Conservation (phyloP, 2,888 invertebrate species). For the Lithophane leautieri region DNA sequence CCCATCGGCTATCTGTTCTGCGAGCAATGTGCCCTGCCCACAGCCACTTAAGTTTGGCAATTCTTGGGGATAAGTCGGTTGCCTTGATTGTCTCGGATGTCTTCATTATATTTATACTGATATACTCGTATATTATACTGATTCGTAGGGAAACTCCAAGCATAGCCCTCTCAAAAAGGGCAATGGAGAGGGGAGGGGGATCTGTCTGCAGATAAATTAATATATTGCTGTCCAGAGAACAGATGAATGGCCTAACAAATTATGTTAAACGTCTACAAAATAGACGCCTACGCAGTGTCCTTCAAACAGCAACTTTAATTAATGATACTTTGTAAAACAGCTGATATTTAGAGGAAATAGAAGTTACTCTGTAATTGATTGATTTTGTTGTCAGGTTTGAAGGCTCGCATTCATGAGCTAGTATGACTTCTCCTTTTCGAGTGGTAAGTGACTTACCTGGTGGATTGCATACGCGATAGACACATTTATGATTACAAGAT, state of each 20-base stretch:
- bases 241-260: conserved; percentile 38
- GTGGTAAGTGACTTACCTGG: too few species aligned
- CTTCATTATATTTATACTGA: too few species aligned
- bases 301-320: conserved; percentile 46
- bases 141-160: too few species aligned
- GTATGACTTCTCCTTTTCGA: neutral
- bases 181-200: neutral
- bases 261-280: conserved; percentile 43
- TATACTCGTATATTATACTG: too few species aligned
- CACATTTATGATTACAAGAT: neutral
- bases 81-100: too few species aligned
- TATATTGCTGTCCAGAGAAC: conserved; percentile 23
- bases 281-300: conserved; percentile 41
- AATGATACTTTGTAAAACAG: conserved; percentile 32
- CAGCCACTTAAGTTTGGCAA: too few species aligned
- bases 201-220: conserved; percentile 17
- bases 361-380: conserved; percentile 27
- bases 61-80: too few species aligned
- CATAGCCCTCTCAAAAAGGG: too few species aligned
- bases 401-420: conserved; percentile 14
- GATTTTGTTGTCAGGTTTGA: conserved; percentile 25
- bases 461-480: neutral
- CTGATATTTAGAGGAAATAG: conserved; percentile 13
- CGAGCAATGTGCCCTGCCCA: too few species aligned
- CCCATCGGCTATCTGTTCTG: too few species aligned